These are phyloP conservation scores for Caloenas nicobarica DNA, from an alignment of 2,113 vertebrate species.

Conservation along the genomic window DNA sequence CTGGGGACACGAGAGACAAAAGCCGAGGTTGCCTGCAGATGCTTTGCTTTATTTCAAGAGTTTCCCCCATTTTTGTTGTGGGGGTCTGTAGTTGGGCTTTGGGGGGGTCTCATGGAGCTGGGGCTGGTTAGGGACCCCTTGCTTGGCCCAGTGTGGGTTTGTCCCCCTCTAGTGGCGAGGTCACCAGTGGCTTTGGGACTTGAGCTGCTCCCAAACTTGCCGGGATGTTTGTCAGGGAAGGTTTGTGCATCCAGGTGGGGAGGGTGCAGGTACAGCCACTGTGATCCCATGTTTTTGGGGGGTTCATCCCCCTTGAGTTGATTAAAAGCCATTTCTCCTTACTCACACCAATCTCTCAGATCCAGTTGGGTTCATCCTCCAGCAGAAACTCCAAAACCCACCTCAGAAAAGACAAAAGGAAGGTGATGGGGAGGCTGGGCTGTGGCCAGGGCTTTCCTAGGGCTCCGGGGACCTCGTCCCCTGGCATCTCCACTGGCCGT, in stretches of 20 bases:
- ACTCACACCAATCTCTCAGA: not conserved
- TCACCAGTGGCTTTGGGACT: not conserved
- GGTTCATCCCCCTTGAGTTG: not conserved
- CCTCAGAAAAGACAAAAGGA: constrained; percentile 12
- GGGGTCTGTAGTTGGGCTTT: not conserved
- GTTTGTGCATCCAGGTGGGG: not conserved
- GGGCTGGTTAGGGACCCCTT: not conserved
- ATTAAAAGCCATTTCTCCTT: not conserved
- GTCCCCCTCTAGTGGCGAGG: not conserved
- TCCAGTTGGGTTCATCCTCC: not conserved
- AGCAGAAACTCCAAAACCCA: not conserved
- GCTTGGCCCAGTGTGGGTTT: not conserved
- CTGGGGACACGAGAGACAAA: not conserved
- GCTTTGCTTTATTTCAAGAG: not conserved
- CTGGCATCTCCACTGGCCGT: constrained; percentile 54
- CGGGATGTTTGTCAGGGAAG: not conserved
- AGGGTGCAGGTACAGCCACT: not conserved
- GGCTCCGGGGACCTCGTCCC: not conserved
- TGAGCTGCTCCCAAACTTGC: not conserved
- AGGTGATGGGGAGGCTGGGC: not conserved
- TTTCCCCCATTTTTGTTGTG: not conserved
- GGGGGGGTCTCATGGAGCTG: not conserved
- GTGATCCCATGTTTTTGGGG: not conserved
- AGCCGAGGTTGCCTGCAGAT: not conserved
- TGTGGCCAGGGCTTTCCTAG: not conserved